Percentiles rank a stretch among this genome's conserved stretches.
Conservation (phyloP, 2,888 invertebrate genomes). For the Drosophila longiperda region DNA sequence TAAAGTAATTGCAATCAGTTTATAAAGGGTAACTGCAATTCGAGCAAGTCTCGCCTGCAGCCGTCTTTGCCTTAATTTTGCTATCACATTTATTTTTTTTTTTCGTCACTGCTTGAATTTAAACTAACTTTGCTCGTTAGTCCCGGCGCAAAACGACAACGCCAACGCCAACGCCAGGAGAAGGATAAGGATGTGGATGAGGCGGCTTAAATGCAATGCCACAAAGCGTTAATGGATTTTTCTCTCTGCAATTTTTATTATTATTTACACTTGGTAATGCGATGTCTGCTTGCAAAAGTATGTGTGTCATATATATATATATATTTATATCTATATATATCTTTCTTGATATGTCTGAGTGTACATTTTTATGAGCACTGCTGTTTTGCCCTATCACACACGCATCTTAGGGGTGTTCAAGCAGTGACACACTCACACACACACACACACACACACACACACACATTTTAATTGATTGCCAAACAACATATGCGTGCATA, state of each 20-base stretch:
- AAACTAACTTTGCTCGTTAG: constrained; percentile 80
- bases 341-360: constrained; percentile 41
- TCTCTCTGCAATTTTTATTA: constrained; percentile 71
- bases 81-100: constrained; percentile 26
- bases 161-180: constrained; percentile 11
- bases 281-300: constrained; percentile 28
- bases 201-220: constrained; percentile 77
- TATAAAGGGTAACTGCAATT: constrained; percentile 15
- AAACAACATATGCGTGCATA: constrained; percentile 50
- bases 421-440: too few species aligned
- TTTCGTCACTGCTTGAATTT: constrained; percentile 67
- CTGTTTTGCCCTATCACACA: constrained; percentile 35
- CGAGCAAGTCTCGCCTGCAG: not conserved
- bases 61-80: constrained; percentile 5
- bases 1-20: not conserved
- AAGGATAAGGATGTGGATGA: constrained; percentile 16
- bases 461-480: constrained; percentile 59
- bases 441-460: constrained; percentile 9
- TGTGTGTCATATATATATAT: not conserved
- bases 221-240: constrained; percentile 81
- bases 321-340: not conserved
- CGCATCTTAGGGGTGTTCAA: constrained; percentile 52
- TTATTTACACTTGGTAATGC: constrained; percentile 76
- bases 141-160: constrained; percentile 25
- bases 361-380: constrained; percentile 57